Base-by-base conservation (phyloP, 2,888 invertebrate genomes). In the Mermis nigrescens region DNA sequence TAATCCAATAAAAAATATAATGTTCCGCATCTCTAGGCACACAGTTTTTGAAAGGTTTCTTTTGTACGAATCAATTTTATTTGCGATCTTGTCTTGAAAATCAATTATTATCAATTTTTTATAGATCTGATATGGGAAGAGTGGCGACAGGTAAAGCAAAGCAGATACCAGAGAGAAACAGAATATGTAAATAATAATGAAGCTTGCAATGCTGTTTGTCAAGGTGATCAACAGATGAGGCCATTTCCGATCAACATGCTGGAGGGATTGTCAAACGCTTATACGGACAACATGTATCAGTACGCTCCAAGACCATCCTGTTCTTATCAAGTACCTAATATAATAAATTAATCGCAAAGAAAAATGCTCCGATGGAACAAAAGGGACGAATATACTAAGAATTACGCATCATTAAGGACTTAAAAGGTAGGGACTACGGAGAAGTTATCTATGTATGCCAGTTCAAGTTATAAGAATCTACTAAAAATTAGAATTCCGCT, bases 111-210 rank as follows among this genome's bases (percentile, higher is more conserved):
- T 38, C 38, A 7, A 12, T 38, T 19, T n/a, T 24, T 48, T 48
- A 24, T 24, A 29, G 73, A 74, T 63, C 66, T 67, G 52, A 63
- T 72, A 2, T 74, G 72, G 67, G 73, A 74, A 60, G 62, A 66
- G 46, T 70, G 65, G 64, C 53, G 70, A 19, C 67, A 68, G 57
- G 63, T 61, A 29, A 63, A 62, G 52, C 67, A 66, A 59, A 62
- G 57, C 3, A 45, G 24, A 12, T 32, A 31, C n/a, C 31, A 48
- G n/a, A 22, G 60, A 38, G 57, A 55, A 52, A 55, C n/a, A 4
- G 51, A 62, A 12, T 62, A 62, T 32, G 55, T 58, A 15, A 26
- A 31, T 12, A 46, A 60, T 31, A 19, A 28, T 1, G 27, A 46
- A 2, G 1, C 58, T 1, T 62, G 62, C 58, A 60, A 26, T 48